These are phyloP conservation scores for Platyura marginata DNA, from an alignment of 1,140 invertebrate genomes.

Conservation along the genomic window DNA sequence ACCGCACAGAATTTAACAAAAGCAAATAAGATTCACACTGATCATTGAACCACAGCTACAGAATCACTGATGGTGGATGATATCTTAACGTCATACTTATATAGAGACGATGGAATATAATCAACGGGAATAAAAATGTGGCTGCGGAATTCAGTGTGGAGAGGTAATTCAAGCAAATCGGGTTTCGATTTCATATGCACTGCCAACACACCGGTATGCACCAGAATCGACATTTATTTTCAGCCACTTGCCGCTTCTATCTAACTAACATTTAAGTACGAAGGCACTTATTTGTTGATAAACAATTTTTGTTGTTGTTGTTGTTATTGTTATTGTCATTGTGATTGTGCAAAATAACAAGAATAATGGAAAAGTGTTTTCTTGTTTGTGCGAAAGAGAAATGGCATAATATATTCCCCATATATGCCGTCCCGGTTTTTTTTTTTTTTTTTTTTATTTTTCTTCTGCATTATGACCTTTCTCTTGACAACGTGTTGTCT, in stretches of 20 bases:
- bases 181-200: neutral
- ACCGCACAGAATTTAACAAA: neutral
- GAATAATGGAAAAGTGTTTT: neutral
- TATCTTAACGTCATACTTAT: neutral
- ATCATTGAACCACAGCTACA: conserved; percentile 3
- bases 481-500: neutral
- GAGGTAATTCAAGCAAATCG: neutral
- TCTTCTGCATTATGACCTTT: neutral
- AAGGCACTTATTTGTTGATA: too few relatives aligned
- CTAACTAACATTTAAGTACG: too few relatives aligned
- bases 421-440: neutral
- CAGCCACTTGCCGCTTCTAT: too few relatives aligned
- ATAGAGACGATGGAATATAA: neutral
- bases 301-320: too few relatives aligned
- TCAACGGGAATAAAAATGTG: neutral
- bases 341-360: too few relatives aligned
- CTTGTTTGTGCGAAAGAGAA: neutral
- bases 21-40: conserved; percentile 3
- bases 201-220: neutral
- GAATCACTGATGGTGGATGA: conserved; percentile 2
- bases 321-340: too few relatives aligned
- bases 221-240: too few relatives aligned
- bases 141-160: neutral
- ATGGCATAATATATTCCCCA: neutral
- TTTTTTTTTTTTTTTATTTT: too few relatives aligned